Conservation (phyloP, 1,140 invertebrate genomes). For the Bombus waltoni region DNA sequence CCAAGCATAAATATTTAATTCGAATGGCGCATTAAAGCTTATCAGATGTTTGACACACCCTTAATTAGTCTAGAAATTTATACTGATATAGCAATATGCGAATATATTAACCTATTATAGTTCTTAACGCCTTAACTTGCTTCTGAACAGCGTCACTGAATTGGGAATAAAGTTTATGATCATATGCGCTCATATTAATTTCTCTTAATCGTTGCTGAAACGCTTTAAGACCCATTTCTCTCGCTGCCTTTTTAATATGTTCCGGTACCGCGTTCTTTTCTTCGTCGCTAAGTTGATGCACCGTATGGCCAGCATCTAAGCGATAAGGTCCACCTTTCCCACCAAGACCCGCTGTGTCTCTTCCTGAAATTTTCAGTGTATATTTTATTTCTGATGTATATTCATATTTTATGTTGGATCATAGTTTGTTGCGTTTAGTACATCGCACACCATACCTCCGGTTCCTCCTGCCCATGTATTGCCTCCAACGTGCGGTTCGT, state of each 20-base stretch:
- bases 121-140: conserved; percentile 88
- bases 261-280: conserved; percentile 96
- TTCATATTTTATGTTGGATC: neutral
- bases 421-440: neutral
- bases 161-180: conserved; percentile 93
- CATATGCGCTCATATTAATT: conserved; percentile 97
- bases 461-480: conserved; percentile 98
- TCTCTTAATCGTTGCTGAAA: conserved; percentile 95
- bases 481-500: conserved; percentile 96
- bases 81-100: neutral
- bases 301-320: conserved; percentile 95
- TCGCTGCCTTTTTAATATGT: conserved; percentile 92
- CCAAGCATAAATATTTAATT: neutral
- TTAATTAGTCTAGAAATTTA: neutral
- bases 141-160: conserved; percentile 90
- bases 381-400: neutral
- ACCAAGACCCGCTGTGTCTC: conserved; percentile 96
- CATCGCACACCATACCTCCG: conserved; percentile 84
- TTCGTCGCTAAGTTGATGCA: conserved; percentile 92
- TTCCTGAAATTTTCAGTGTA: conserved; percentile 70
- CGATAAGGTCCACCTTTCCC: conserved; percentile 96
- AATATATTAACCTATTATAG: conserved; percentile 83
- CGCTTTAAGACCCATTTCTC: conserved; percentile 95
- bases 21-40: neutral
- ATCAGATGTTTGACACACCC: neutral